phyloP scores from a whole-genome alignment of 2,888 invertebrate genomes.

The Corbicula japonica region DNA sequence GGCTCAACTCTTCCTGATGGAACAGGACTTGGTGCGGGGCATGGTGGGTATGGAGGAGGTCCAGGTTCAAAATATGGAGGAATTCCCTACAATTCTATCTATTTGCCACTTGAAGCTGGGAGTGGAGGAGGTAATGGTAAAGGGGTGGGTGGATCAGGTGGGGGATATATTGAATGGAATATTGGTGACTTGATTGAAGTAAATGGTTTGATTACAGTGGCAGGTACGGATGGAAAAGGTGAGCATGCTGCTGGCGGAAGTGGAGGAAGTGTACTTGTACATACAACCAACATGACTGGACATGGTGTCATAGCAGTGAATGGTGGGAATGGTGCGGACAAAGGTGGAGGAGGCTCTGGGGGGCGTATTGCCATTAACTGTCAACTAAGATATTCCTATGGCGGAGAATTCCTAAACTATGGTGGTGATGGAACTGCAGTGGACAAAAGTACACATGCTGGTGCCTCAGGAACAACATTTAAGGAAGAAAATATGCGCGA shows the following conservation, averaged over 20 bases:
- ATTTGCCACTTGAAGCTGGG: constrained; percentile 70
- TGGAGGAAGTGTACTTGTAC: constrained; percentile 75
- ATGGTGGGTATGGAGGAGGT: constrained; percentile 75
- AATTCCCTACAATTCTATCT: constrained; percentile 74
- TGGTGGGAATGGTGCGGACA: constrained; percentile 73
- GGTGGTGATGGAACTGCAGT: constrained; percentile 70
- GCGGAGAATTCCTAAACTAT: constrained; percentile 75
- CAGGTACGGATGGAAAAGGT: constrained; percentile 68
- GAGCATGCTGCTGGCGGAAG: constrained; percentile 77
- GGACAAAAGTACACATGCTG: constrained; percentile 64
- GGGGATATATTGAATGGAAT: constrained; percentile 75
- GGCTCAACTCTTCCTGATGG: constrained; percentile 66
- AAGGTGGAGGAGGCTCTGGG: constrained; percentile 78
- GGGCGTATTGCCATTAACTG: constrained; percentile 77
- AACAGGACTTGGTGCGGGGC: constrained; percentile 78
- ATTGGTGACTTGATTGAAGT: constrained; percentile 75
- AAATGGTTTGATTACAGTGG: constrained; percentile 72
- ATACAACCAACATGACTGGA: constrained; percentile 77
- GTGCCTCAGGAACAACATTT: constrained; percentile 79
- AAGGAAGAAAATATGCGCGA: constrained; percentile 75
- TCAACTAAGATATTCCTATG: constrained; percentile 74
- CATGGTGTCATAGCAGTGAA: constrained; percentile 76
- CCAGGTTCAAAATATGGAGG: constrained; percentile 71
- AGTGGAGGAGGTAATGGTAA: constrained; percentile 77
- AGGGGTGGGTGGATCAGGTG: constrained; percentile 77